A percentile compares a stretch with the other conserved stretches of the same genome.
Evolutionary conservation across 2,888 invertebrate species (phyloP).

Genomic region (Cetonia aurata): DNA sequence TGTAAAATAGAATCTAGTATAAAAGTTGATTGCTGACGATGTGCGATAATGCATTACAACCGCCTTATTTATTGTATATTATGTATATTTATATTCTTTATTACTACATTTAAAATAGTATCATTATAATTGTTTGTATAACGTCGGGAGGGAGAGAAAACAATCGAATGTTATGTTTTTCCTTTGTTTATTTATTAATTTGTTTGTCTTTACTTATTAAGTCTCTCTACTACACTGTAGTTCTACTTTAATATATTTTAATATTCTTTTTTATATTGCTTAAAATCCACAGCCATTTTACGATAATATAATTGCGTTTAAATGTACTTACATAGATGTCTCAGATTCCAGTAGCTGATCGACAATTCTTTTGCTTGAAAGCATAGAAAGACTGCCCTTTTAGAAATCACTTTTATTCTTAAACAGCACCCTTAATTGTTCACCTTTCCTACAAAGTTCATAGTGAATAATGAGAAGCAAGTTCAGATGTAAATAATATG

Average conservation of each 20-base stretch:
- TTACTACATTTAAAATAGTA: too few relatives aligned
- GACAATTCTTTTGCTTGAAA: too few relatives aligned
- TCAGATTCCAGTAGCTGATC: too few relatives aligned
- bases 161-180: slow-evolving; percentile 3
- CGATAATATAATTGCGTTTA: background rate
- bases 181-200: background rate
- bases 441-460: too few relatives aligned
- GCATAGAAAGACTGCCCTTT: too few relatives aligned
- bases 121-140: background rate
- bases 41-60: slow-evolving; percentile 47
- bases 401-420: too few relatives aligned
- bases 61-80: background rate
- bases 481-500: too few relatives aligned
- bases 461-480: too few relatives aligned
- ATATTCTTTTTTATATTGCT: slow-evolving; percentile 24
- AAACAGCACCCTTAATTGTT: too few relatives aligned
- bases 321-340: too few relatives aligned
- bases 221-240: background rate
- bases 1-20: slow-evolving; percentile 55
- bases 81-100: background rate
- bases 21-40: slow-evolving; percentile 49
- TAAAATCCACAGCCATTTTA: slow-evolving; percentile 31
- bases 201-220: slow-evolving; percentile 2
- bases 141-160: slow-evolving; percentile 5
- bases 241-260: background rate